Conservation (phyloP, 2,113 vertebrate species). For the Mionectes macconnelli region DNA sequence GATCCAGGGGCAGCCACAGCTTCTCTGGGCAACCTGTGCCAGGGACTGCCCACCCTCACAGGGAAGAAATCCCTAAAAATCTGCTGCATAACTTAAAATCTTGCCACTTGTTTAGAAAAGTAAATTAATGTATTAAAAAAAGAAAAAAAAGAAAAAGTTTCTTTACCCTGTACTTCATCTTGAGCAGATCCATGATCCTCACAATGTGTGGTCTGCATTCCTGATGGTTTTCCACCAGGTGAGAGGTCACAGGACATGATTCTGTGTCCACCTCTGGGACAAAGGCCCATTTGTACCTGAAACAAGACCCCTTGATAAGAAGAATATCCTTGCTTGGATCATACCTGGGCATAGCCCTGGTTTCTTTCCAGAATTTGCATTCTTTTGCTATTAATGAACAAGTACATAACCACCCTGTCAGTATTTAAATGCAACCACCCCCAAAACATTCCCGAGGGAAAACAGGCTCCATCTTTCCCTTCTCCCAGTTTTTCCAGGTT, state of each 20-base stretch:
- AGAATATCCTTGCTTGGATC: background rate
- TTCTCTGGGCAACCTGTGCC: background rate
- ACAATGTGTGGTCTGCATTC: constrained; percentile 87
- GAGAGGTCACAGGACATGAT: constrained; percentile 67
- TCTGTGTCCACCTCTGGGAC: constrained; percentile 94
- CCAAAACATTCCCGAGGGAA: background rate
- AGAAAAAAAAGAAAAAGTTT: background rate
- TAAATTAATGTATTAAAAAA: background rate
- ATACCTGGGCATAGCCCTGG: background rate
- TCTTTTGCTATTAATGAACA: background rate
- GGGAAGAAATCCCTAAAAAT: background rate
- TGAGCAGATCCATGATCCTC: constrained; percentile 84
- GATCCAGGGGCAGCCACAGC: background rate
- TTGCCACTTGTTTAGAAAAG: background rate
- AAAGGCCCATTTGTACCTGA: constrained; percentile 97
- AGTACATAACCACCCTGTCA: background rate
- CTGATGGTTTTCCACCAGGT: constrained; percentile 83
- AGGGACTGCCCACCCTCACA: background rate
- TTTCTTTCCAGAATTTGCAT: background rate
- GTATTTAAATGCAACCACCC: background rate
- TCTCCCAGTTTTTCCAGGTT: background rate
- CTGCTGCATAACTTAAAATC: background rate
- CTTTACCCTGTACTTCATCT: constrained; percentile 82
- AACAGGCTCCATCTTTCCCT: background rate
- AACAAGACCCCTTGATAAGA: background rate